A percentile compares a stretch with the other conserved stretches of the same genome.
phyloP scores from a whole-genome alignment of 2,888 invertebrate genomes.

The Pollenia amentaria region DNA sequence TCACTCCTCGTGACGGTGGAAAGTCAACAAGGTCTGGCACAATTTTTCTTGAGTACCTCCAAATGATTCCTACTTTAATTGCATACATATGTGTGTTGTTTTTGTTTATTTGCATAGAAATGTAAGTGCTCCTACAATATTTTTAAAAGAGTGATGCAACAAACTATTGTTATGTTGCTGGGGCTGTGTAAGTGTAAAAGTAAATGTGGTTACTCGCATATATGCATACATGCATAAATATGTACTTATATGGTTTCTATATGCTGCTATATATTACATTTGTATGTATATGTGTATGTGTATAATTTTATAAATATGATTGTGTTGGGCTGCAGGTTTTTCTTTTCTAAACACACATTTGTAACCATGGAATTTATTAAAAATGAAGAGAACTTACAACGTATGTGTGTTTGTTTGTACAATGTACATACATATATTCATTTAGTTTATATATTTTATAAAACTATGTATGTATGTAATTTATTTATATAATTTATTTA shows the following conservation, averaged over 20 bases:
- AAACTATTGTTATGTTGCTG: constrained; percentile 63
- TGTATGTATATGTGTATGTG: not conserved
- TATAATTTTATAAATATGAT: not conserved
- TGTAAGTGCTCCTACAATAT: constrained; percentile 46
- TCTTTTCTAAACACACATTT: constrained; percentile 52
- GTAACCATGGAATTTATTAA: constrained; percentile 65
- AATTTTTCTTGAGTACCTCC: too few relatives aligned
- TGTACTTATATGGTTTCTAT: too few relatives aligned
- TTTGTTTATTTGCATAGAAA: constrained; percentile 26
- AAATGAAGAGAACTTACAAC: constrained; percentile 64
- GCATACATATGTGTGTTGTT: constrained; percentile 5
- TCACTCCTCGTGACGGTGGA: too few relatives aligned
- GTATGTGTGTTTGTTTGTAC: constrained; percentile 27
- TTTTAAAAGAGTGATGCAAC: constrained; percentile 57
- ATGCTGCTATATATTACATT: not conserved
- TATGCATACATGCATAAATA: not conserved
- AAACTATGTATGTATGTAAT: not conserved
- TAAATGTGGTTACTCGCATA: constrained; percentile 58
- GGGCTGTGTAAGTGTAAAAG: constrained; percentile 32
- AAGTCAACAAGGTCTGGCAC: too few relatives aligned
- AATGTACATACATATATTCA: not conserved
- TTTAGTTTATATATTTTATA: not conserved
- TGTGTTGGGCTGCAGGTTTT: constrained; percentile 12
- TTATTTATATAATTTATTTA: constrained; percentile 8
- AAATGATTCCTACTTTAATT: constrained; percentile 2